These are phyloP conservation scores for Calidris pugnax DNA, from an alignment of 2,113 vertebrate genomes.

Conservation along the genomic window DNA sequence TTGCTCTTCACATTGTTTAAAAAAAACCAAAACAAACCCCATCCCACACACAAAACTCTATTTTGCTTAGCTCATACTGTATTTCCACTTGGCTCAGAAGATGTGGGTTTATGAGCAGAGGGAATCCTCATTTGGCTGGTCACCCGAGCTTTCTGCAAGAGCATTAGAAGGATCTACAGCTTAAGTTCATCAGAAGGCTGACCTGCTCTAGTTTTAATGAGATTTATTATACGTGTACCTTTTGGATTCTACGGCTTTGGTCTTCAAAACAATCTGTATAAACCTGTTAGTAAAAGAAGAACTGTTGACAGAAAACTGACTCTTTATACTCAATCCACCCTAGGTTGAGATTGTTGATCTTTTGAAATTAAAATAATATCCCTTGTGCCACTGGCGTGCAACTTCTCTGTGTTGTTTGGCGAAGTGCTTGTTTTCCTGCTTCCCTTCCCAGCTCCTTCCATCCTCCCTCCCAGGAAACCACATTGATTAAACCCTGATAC, in stretches of 20 bases:
- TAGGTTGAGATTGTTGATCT: not conserved
- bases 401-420: not conserved
- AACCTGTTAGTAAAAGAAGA: constrained; percentile 10
- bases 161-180: constrained; percentile 51
- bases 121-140: constrained; percentile 41
- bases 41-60: not conserved
- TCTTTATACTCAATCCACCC: not conserved
- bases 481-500: not conserved
- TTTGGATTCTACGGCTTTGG: not conserved
- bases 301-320: not conserved
- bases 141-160: constrained; percentile 35
- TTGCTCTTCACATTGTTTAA: constrained; percentile 28
- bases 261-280: not conserved
- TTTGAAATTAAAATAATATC: not conserved
- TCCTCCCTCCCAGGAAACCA: not conserved
- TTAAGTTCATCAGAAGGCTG: constrained; percentile 35
- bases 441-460: not conserved
- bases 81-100: constrained; percentile 49
- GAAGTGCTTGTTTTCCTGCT: not conserved
- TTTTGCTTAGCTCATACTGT: constrained; percentile 6
- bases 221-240: constrained; percentile 58
- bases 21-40: not conserved
- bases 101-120: constrained; percentile 37
- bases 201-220: constrained; percentile 56
- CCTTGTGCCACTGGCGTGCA: not conserved